phyloP scores from a whole-genome alignment of 2,888 invertebrate genomes.

The Drosophila parthenogenetica region DNA sequence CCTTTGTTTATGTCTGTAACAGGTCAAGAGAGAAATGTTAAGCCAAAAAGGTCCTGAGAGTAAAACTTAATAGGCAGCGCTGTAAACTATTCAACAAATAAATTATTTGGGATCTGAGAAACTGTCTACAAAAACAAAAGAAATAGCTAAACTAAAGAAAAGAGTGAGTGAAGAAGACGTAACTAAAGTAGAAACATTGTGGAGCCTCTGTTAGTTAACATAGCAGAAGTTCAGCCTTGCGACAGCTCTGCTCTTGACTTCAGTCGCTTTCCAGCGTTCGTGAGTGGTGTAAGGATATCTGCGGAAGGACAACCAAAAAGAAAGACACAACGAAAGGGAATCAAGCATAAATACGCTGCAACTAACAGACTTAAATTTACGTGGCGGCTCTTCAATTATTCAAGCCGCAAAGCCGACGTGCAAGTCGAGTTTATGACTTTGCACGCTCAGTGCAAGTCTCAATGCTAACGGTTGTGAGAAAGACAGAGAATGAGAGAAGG shows the following conservation, averaged over 20 bases:
- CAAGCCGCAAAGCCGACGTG: constrained; percentile 57
- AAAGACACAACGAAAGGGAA: too few species aligned
- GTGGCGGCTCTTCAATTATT: constrained; percentile 66
- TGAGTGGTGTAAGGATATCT: constrained; percentile 57
- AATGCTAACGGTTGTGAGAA: constrained; percentile 13
- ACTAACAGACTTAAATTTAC: constrained; percentile 33
- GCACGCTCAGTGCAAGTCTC: constrained; percentile 36
- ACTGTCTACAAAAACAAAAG: not conserved
- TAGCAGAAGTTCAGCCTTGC: not conserved
- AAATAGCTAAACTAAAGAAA: too few species aligned
- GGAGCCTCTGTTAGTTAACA: constrained; percentile 41
- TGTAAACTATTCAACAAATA: not conserved
- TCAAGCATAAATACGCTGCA: constrained; percentile 29
- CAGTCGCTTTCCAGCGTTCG: constrained; percentile 65
- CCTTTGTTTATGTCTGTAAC: constrained; percentile 49
- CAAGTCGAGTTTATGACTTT: constrained; percentile 54
- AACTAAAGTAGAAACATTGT: too few species aligned
- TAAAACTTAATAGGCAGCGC: not conserved
- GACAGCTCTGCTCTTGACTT: constrained; percentile 10
- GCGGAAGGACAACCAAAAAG: constrained; percentile 10
- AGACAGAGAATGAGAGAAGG: constrained; percentile 22
- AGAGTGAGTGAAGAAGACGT: not conserved
- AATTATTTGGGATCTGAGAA: not conserved
- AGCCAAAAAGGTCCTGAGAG: constrained; percentile 15
- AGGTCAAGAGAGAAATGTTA: constrained; percentile 26